phyloP scores from a whole-genome alignment of 2,797 vertebrate genomes.

The Myiotriccus ornatus region DNA sequence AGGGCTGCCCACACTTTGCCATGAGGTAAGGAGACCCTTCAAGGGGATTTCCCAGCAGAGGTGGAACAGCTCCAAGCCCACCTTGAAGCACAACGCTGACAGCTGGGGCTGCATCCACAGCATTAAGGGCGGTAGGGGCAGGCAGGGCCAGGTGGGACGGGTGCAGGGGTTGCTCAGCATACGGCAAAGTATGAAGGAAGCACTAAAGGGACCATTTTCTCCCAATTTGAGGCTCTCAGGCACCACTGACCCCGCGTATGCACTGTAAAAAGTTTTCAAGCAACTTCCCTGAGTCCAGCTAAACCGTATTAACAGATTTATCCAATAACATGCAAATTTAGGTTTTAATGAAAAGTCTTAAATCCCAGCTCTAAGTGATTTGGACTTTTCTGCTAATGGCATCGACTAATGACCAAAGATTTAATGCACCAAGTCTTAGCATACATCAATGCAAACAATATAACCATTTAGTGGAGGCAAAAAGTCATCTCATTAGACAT shows the following conservation, averaged over 20 bases:
- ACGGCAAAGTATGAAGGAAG: background rate
- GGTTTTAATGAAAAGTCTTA: slow-evolving; percentile 63
- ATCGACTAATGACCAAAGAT: slow-evolving; percentile 66
- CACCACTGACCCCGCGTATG: accelerated
- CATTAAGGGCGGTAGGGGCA: accelerated
- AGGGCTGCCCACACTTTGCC: background rate
- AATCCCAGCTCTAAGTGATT: slow-evolving; percentile 62
- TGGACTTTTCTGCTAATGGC: slow-evolving; percentile 66
- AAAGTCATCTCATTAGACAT: slow-evolving; percentile 63
- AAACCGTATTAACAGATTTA: slow-evolving; percentile 68
- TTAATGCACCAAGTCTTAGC: slow-evolving; percentile 60
- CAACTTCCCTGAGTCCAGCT: slow-evolving; percentile 44
- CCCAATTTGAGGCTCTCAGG: background rate
- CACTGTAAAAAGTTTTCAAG: slow-evolving; percentile 20
- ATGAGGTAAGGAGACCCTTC: background rate
- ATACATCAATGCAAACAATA: slow-evolving; percentile 49
- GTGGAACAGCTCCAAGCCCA: background rate
- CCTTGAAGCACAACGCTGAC: accelerated
- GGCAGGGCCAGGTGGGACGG: accelerated
- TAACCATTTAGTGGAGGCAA: slow-evolving; percentile 36
- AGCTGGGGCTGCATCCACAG: accelerated
- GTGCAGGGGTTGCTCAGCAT: accelerated
- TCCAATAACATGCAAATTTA: slow-evolving; percentile 65
- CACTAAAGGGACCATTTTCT: background rate
- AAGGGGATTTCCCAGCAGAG: background rate